These are phyloP conservation scores for Plecturocebus donacophilus DNA, from an alignment of 2,113 vertebrate genomes.

Conservation along the genomic window DNA sequence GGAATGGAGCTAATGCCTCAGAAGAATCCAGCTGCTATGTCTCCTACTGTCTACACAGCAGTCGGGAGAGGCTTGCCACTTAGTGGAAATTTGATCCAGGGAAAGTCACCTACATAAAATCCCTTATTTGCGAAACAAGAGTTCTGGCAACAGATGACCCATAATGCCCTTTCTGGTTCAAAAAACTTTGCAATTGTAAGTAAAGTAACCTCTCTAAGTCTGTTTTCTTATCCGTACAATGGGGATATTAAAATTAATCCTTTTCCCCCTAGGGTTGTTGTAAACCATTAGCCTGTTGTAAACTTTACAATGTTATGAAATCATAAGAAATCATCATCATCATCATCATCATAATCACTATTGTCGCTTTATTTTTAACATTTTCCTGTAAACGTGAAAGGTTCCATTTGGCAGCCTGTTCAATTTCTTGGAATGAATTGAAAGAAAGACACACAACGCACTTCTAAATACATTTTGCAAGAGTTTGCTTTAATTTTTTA, in stretches of 20 bases:
- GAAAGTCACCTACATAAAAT: background rate
- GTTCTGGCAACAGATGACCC: background rate
- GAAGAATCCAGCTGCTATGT: background rate
- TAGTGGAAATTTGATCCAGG: background rate
- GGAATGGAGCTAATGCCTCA: background rate
- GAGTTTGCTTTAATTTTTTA: slow-evolving; percentile 26
- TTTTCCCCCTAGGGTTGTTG: background rate
- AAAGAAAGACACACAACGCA: background rate
- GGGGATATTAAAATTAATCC: background rate
- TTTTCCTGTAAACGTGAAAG: slow-evolving; percentile 14
- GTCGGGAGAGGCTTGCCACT: background rate
- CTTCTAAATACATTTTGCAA: background rate
- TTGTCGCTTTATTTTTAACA: background rate
- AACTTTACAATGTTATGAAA: background rate
- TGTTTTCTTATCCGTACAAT: slow-evolving; percentile 6
- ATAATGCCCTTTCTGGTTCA: background rate
- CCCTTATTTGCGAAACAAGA: background rate
- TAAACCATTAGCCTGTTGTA: background rate
- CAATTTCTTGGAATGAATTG: background rate
- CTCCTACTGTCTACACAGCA: background rate
- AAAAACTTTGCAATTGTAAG: slow-evolving; percentile 8
- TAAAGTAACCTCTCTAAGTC: background rate
- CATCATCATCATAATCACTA: background rate
- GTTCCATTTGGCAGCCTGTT: background rate
- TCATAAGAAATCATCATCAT: background rate